Conservation (phyloP, 2,113 vertebrate genomes). For the Thryonomys swinderianus region DNA sequence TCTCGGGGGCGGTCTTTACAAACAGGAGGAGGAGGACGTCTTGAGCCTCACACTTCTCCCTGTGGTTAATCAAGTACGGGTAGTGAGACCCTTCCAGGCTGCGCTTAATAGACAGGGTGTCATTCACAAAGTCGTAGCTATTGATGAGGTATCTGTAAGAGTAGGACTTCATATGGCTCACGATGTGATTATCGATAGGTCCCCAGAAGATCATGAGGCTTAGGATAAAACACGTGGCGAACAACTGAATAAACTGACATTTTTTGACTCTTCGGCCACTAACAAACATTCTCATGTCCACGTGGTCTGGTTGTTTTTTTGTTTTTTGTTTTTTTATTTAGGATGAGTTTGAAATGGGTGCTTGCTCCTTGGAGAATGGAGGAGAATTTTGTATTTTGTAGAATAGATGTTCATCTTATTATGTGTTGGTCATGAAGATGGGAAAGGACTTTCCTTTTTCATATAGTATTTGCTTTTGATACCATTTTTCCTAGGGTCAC, state of each 20-base stretch:
- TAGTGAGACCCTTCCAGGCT: constrained; percentile 82
- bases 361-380: constrained; percentile 50
- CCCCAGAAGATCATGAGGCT: constrained; percentile 92
- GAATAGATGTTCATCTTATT: constrained; percentile 77
- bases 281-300: constrained; percentile 90
- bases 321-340: constrained; percentile 56
- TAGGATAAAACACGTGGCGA: constrained; percentile 90
- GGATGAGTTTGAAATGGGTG: constrained; percentile 64
- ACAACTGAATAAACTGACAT: constrained; percentile 90
- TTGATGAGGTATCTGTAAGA: constrained; percentile 95
- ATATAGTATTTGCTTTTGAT: constrained; percentile 70
- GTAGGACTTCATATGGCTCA: constrained; percentile 93
- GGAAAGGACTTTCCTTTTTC: constrained; percentile 67
- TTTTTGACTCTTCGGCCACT: constrained; percentile 90
- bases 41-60: constrained; percentile 88
- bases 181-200: constrained; percentile 88
- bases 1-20: constrained; percentile 93
- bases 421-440: constrained; percentile 51
- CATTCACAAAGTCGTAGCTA: constrained; percentile 92
- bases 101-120: constrained; percentile 86
- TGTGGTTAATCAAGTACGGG: constrained; percentile 92
- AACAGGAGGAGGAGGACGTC: constrained; percentile 93
- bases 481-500: constrained; percentile 29
- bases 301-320: constrained; percentile 40
- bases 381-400: constrained; percentile 55